Evolutionary conservation across 2,888 invertebrate species (phyloP).

Genomic region (Brachynemurus nebulosus): DNA sequence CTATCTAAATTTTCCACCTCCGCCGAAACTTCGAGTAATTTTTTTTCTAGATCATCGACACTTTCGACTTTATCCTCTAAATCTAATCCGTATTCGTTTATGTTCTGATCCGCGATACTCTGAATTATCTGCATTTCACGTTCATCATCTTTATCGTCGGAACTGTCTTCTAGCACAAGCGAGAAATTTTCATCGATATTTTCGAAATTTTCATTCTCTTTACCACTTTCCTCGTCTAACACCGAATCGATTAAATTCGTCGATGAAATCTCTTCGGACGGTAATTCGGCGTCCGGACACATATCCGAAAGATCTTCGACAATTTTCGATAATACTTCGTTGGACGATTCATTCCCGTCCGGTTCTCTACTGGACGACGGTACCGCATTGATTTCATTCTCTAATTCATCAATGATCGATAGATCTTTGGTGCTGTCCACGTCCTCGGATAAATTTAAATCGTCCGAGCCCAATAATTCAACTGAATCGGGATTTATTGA

Average conservation of each 20-base stretch:
- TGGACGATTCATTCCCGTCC: slow-evolving; percentile 1
- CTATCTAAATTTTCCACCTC: neutral
- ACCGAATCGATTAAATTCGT: neutral
- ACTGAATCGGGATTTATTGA: neutral
- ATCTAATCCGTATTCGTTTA: neutral
- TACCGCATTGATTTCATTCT: neutral
- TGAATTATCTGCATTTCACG: neutral
- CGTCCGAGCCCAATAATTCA: neutral
- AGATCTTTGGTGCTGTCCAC: neutral
- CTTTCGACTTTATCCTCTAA: neutral
- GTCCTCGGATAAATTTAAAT: neutral
- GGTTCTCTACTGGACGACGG: too few species aligned
- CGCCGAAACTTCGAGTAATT: neutral
- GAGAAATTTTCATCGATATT: neutral
- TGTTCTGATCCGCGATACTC: too few species aligned
- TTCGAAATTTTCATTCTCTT: neutral
- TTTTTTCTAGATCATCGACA: neutral
- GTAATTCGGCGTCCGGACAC: neutral
- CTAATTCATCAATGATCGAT: neutral
- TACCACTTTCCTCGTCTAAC: neutral
- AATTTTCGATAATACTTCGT: neutral
- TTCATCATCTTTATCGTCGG: neutral
- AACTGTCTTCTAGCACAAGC: neutral
- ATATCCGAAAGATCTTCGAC: neutral
- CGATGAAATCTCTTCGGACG: too few species aligned